Conservation (phyloP, 1,140 invertebrate species). For the Leptinotarsa lineolata region DNA sequence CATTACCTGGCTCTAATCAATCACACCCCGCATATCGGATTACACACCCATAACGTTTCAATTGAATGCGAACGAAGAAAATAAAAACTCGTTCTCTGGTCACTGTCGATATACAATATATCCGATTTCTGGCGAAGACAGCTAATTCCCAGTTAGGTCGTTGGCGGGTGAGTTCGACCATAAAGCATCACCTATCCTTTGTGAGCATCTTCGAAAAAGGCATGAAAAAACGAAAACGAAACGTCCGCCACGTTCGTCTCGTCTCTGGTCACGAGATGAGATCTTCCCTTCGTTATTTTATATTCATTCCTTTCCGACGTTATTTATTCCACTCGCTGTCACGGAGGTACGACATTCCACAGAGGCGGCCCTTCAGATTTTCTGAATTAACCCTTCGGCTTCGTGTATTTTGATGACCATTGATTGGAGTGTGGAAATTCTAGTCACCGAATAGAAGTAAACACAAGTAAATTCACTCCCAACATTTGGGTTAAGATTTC, state of each 20-base stretch:
- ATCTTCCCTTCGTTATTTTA: slow-evolving; percentile 28
- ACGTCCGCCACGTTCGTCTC: slow-evolving; percentile 20
- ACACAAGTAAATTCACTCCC: too few relatives aligned
- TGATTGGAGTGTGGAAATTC: too few relatives aligned
- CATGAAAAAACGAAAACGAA: slow-evolving; percentile 23
- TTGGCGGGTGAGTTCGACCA: neutral
- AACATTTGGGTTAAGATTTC: too few relatives aligned
- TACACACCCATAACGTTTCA: neutral
- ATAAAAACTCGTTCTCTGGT: neutral
- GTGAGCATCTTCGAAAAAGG: slow-evolving; percentile 18
- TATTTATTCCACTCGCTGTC: slow-evolving; percentile 29
- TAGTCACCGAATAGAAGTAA: too few relatives aligned
- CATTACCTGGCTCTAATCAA: neutral
- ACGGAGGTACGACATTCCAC: neutral
- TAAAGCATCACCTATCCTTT: slow-evolving; percentile 21
- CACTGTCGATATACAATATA: neutral
- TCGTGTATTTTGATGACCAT: too few relatives aligned
- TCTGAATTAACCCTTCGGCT: too few relatives aligned
- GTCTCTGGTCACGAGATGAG: slow-evolving; percentile 19
- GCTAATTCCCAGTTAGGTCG: neutral
- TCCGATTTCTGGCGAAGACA: slow-evolving; percentile 18
- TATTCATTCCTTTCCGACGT: slow-evolving; percentile 26
- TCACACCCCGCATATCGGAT: neutral
- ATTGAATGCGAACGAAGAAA: neutral
- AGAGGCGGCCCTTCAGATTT: neutral